phyloP scores from a whole-genome alignment of 2,888 invertebrate genomes.

The Ichneumoninae sp. region DNA sequence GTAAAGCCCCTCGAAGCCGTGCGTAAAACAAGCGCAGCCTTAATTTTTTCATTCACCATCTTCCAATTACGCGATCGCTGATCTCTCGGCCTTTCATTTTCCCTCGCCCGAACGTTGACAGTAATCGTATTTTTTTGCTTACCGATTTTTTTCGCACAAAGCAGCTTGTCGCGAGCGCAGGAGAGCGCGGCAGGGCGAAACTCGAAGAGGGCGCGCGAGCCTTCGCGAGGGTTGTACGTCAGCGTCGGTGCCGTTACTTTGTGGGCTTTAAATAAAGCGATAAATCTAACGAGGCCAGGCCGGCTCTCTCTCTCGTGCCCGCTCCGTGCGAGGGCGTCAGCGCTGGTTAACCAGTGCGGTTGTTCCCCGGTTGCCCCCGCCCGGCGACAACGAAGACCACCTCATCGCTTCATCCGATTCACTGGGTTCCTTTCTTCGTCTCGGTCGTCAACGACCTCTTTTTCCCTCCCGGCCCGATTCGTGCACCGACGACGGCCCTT shows the following conservation, averaged over 20 bases:
- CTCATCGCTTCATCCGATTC: slow-evolving; percentile 59
- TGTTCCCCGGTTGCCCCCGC: slow-evolving; percentile 34
- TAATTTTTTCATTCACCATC: not conserved
- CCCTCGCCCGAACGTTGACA: slow-evolving; percentile 70
- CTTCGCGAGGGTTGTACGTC: slow-evolving; percentile 55
- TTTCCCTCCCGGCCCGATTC: slow-evolving; percentile 15
- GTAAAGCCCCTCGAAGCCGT: too few relatives aligned
- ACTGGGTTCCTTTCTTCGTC: slow-evolving; percentile 57
- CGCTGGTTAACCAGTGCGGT: slow-evolving; percentile 29
- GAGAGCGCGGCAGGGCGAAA: too few relatives aligned
- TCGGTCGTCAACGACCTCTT: slow-evolving; percentile 41
- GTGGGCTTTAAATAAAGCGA: slow-evolving; percentile 76
- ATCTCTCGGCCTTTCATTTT: not conserved
- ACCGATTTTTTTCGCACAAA: slow-evolving; percentile 47
- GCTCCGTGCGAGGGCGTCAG: slow-evolving; percentile 17
- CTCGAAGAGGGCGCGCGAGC: slow-evolving; percentile 51
- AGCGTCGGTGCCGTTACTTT: slow-evolving; percentile 60
- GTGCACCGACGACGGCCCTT: slow-evolving; percentile 25
- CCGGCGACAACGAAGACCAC: slow-evolving; percentile 42
- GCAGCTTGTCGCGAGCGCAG: slow-evolving; percentile 23
- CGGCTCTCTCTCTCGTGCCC: not conserved
- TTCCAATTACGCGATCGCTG: not conserved
- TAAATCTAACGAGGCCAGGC: slow-evolving; percentile 70
- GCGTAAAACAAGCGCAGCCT: too few relatives aligned
- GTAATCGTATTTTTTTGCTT: slow-evolving; percentile 54